These are phyloP conservation scores for Megalurothrips usitatus DNA, from an alignment of 2,888 invertebrate species.

Conservation along the genomic window DNA sequence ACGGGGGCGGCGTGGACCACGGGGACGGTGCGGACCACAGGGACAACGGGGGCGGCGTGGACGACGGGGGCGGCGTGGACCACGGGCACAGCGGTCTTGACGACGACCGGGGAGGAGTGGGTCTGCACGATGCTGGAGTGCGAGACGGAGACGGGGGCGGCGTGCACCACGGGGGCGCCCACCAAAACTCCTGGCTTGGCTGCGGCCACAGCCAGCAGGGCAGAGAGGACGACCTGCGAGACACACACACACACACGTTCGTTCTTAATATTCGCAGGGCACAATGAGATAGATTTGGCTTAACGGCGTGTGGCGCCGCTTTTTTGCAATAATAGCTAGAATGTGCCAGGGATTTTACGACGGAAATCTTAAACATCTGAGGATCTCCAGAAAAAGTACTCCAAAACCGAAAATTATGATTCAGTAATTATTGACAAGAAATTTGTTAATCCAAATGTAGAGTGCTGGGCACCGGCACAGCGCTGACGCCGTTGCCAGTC, in stretches of 20 bases:
- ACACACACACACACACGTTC: conserved; percentile 26
- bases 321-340: too few relatives aligned
- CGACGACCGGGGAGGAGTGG: conserved; percentile 43
- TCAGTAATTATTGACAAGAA: too few relatives aligned
- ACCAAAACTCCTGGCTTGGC: conserved; percentile 48
- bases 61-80: conserved; percentile 46
- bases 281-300: too few relatives aligned
- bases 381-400: too few relatives aligned
- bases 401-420: too few relatives aligned
- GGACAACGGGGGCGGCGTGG: conserved; percentile 44
- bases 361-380: too few relatives aligned
- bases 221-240: conserved; percentile 51
- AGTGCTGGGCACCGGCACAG: too few relatives aligned
- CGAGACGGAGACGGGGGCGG: conserved; percentile 45
- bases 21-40: conserved; percentile 35
- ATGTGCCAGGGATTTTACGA: too few relatives aligned
- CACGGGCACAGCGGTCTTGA: conserved; percentile 39
- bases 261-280: too few relatives aligned
- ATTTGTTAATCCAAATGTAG: too few relatives aligned
- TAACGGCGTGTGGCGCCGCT: too few relatives aligned
- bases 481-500: too few relatives aligned
- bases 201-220: conserved; percentile 50
- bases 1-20: conserved; percentile 46
- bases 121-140: conserved; percentile 40
- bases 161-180: conserved; percentile 46